phyloP scores from a whole-genome alignment of 2,888 invertebrate species.

The Sialis lutaria region DNA sequence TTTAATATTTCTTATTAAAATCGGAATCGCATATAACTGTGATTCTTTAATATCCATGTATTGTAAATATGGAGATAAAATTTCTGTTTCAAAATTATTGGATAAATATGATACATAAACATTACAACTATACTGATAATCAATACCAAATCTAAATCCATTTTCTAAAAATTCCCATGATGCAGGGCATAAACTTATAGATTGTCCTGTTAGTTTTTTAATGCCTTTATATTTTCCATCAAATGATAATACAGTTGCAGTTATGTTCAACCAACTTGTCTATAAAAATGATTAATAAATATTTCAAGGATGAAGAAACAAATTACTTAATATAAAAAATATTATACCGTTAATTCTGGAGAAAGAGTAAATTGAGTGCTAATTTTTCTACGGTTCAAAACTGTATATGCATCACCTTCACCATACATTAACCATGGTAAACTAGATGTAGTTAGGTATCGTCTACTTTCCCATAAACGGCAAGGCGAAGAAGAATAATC shows the following conservation, averaged over 20 bases:
- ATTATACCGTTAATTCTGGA: conserved; percentile 21
- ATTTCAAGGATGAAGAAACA: neutral
- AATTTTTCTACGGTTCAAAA: conserved; percentile 26
- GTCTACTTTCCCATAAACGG: conserved; percentile 17
- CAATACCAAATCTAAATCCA: conserved; percentile 25
- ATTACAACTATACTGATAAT: conserved; percentile 14
- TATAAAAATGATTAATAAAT: conserved; percentile 11
- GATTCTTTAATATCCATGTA: conserved; percentile 24
- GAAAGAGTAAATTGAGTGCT: conserved; percentile 25
- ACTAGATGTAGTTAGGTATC: conserved; percentile 13
- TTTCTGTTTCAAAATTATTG: conserved; percentile 21
- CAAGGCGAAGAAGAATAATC: conserved; percentile 31
- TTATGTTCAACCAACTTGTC: conserved; percentile 25
- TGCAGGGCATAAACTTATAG: conserved; percentile 16
- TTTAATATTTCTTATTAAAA: conserved; percentile 32
- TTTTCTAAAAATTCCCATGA: conserved; percentile 12
- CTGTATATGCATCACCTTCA: conserved; percentile 26
- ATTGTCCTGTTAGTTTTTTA: conserved; percentile 15
- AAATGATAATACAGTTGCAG: conserved; percentile 22
- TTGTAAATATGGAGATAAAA: conserved; percentile 34
- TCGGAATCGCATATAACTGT: conserved; percentile 33
- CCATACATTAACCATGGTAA: conserved; percentile 28
- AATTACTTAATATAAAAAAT: too few relatives aligned
- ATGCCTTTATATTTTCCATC: conserved; percentile 25
- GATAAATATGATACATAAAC: conserved; percentile 22